Evolutionary conservation across 2,888 invertebrate species (phyloP).

Genomic region (Rotaria sp.): DNA sequence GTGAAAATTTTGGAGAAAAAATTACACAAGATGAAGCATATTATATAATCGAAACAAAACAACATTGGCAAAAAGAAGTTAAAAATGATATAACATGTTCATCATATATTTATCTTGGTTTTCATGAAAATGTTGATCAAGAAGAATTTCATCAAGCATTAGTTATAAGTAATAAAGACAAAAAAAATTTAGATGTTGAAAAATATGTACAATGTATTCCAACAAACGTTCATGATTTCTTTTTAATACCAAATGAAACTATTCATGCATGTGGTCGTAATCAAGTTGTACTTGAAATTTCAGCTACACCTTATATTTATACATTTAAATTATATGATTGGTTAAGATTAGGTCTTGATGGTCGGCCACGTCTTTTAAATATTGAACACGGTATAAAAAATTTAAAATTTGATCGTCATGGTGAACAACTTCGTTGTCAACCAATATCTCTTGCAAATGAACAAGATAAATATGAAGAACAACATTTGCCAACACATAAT

Average conservation of each 20-base stretch:
- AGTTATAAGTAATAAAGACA: neutral
- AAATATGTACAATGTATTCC: neutral
- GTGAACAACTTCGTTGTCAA: neutral
- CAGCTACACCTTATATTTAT: neutral
- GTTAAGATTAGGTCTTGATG: neutral
- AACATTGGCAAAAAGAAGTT: neutral
- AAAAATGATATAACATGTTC: neutral
- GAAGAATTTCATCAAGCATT: neutral
- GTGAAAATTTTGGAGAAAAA: neutral
- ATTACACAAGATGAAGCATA: slow-evolving; percentile 22
- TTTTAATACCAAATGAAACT: slow-evolving; percentile 1
- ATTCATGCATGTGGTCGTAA: neutral
- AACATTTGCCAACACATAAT: slow-evolving; percentile 1
- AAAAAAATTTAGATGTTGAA: neutral
- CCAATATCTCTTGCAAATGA: neutral
- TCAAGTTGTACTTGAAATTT: slow-evolving; percentile 15
- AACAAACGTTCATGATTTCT: neutral
- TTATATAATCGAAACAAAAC: neutral
- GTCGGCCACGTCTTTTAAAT: neutral
- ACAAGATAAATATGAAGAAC: neutral
- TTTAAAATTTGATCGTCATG: neutral
- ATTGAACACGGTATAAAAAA: slow-evolving; percentile 21
- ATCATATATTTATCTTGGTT: neutral
- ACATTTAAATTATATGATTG: slow-evolving; percentile 24
- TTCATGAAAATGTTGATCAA: neutral